Evolutionary conservation across 1,140 invertebrate species (phyloP).

Genomic region (Ptiloglossa arizonensis): DNA sequence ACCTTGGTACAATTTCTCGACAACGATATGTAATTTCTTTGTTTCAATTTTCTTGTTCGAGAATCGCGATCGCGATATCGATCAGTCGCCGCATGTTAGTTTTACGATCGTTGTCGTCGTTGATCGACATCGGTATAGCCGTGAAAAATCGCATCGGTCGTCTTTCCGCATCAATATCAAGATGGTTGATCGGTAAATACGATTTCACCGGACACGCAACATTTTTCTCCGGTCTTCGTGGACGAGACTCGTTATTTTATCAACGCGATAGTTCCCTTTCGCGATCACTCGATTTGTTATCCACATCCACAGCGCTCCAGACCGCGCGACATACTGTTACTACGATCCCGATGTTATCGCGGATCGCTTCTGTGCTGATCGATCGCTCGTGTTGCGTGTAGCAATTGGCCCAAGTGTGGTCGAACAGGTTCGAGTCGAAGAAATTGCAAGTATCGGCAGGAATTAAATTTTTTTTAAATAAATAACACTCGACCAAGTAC

Average conservation of each 20-base stretch:
- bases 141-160: background rate
- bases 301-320: background rate
- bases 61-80: background rate
- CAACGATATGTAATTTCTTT: too few species aligned
- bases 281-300: background rate
- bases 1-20: too few species aligned
- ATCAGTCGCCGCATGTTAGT: background rate
- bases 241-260: background rate
- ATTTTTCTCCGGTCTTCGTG: background rate
- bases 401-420: background rate
- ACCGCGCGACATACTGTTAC: background rate
- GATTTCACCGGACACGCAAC: background rate
- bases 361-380: background rate
- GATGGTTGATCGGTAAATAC: background rate
- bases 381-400: background rate
- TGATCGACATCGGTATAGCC: too few species aligned
- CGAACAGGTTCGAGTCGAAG: too few species aligned
- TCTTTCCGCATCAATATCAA: background rate
- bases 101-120: background rate
- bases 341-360: slow-evolving; percentile 10
- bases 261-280: background rate
- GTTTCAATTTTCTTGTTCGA: background rate
- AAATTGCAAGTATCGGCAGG: too few species aligned
- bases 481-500: too few species aligned
- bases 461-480: too few species aligned